phyloP scores from a whole-genome alignment of 1,140 invertebrate genomes.

The Megalopta genalis region DNA sequence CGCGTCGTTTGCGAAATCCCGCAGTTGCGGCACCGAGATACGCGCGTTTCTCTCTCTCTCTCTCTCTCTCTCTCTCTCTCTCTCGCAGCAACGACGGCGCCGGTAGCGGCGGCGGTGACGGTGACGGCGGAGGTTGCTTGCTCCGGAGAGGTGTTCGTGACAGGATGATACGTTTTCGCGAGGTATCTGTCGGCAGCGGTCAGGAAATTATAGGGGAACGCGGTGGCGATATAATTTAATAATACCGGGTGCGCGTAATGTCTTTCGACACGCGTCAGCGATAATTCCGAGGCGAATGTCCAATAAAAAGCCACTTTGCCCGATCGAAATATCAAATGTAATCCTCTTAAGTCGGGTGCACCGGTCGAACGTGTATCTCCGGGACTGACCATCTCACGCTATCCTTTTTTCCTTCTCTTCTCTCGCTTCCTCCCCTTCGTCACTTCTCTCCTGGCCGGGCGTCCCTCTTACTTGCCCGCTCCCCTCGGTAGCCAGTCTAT shows the following conservation, averaged over 20 bases:
- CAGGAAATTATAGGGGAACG: constrained; percentile 56
- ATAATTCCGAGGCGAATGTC: constrained; percentile 69
- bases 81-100: too few species aligned
- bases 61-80: too few species aligned
- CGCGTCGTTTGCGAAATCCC: not conserved
- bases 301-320: constrained; percentile 78
- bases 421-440: not conserved
- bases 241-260: constrained; percentile 62
- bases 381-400: constrained; percentile 68
- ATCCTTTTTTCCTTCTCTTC: constrained; percentile 21
- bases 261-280: constrained; percentile 66
- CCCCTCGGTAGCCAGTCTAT: not conserved
- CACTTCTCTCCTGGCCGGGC: constrained; percentile 4
- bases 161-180: not conserved
- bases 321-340: constrained; percentile 80
- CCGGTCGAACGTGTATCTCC: constrained; percentile 70
- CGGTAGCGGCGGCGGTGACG: too few species aligned
- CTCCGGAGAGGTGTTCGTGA: not conserved
- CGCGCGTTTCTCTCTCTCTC: not conserved
- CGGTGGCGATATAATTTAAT: constrained; percentile 64
- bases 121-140: not conserved
- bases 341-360: constrained; percentile 77
- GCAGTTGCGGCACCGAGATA: not conserved
- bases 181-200: constrained; percentile 29
- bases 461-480: constrained; percentile 20